Evolutionary conservation across 2,797 vertebrate species (phyloP), one percentile per base, ranked within the genome.

Genomic region (Chelonia mydas): DNA sequence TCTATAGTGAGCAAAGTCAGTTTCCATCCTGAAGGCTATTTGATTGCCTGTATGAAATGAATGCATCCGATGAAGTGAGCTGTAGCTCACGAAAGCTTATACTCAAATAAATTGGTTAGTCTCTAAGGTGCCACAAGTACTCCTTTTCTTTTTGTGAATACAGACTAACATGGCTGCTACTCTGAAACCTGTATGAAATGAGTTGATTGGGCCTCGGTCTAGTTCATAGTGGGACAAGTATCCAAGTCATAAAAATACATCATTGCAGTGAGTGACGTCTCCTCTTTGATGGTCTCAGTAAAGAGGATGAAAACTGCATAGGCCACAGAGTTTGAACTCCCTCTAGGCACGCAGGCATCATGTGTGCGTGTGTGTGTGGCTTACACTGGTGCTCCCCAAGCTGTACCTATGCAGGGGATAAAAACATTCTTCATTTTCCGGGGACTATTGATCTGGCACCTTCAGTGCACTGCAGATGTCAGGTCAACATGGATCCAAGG

Each of bases 1-100:
- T 91, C 84, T 89, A 92, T 41, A 37, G 27, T 87, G 74, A 91
- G 74, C 21, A 95, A 89, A 96, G 94, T 90, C 94, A 88, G 76
- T 74, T 93, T 89, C 27, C 0, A 0, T 45, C 95, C 82, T 92
- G 78, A 90, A 90, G 92, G 12, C 17, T 74, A 31, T 86, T 94
- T 95, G 31, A 85, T 84, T 0, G 85, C 11, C 65, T 77, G 37
- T 72, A 21, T 41, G 21, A 72, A 72, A 72, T 72, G n/a, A 68
- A 41, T 41, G 41, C 5, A 41, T 41, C 41, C 41, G 41, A 41
- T 41, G 41, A 41, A 41, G 41, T 41, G 41, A 41, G 41, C 41
- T 41, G 41, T 41, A 41, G 41, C 41, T 41, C 41, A 41, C 41
- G 5, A 41, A 41, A 41, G 41, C 41, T 41, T 41, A 41, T 41